Evolutionary conservation across 2,888 invertebrate species (phyloP), one percentile per base, ranked within the genome.

Genomic region (Parelbella ahira): DNA sequence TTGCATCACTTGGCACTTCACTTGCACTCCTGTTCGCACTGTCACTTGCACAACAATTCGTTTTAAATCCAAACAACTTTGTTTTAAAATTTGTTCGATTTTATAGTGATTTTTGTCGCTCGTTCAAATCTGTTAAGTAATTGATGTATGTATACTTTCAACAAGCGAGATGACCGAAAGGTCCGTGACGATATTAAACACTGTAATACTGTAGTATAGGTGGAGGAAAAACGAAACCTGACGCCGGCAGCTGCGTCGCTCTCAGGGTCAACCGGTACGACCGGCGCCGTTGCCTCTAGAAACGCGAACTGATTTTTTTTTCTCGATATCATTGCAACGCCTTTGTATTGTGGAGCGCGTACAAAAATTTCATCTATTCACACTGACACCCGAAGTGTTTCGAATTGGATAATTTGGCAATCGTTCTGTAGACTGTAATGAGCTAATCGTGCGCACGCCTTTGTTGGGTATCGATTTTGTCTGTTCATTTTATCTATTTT

Each of bases 251-350:
- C 78, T 70, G 55, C 58, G 68, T 64, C 24, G 25, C 63, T 66
- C 69, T 83, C 86, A 86, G 82, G 86, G 86, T 79, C 86, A 64
- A 78, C 86, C 67, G 69, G 82, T 83, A 65, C 67, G 63, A 63
- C 56, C 67, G 18, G 39, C 30, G 38, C 63, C 65, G 63, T 60
- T 60, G 64, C 60, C 68, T 68, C 62, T 39, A 49, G 20, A 32
- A 33, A 52, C 56, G 64, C 68, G 68, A 68, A 58, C 60, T 54
- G 60, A 69, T n/a, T n/a, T n/a, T 81, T 82, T 78, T 82, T 81
- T 63, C 60, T 60, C 49, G 59, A 38, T 43, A 63, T 69, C 76
- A 81, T 74, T 71, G 72, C 52, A 73, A 39, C 41, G 39, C n/a
- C 51, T 44, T 45, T 47, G 44, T 36, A 37, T 44, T 10, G 13